phyloP scores from a whole-genome alignment of 2,797 vertebrate genomes.

The Brachyrhaphis roseni region DNA sequence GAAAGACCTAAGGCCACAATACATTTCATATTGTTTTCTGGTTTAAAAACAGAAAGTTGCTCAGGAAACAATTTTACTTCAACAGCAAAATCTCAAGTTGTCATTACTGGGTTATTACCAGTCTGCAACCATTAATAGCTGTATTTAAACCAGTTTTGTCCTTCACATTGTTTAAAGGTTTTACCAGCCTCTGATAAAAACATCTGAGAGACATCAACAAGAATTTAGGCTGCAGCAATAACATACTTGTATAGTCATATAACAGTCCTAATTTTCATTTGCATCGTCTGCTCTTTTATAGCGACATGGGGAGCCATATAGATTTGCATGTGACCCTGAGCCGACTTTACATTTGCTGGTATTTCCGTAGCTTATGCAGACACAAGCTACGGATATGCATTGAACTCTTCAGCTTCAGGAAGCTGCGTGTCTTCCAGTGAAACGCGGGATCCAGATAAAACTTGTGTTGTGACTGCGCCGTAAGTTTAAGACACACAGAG shows the following conservation, averaged over 20 bases:
- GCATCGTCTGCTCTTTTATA: slow-evolving; percentile 17
- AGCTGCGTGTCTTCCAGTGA: neutral
- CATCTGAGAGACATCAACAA: neutral
- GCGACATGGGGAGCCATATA: neutral
- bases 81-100: neutral
- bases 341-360: neutral
- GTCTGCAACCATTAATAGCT: neutral
- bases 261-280: slow-evolving; percentile 30
- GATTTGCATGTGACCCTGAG: slow-evolving; percentile 38
- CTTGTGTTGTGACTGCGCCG: neutral
- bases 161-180: neutral
- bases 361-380: neutral
- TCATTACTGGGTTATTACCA: neutral
- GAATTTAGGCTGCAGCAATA: slow-evolving; percentile 1
- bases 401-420: slow-evolving; percentile 6
- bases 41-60: neutral
- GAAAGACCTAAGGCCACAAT: neutral
- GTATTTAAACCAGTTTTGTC: neutral
- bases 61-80: neutral
- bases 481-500: neutral
- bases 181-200: neutral
- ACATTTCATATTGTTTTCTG: neutral
- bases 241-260: slow-evolving; percentile 9
- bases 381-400: neutral
- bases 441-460: neutral